phyloP scores from a whole-genome alignment of 1,140 invertebrate species.

The Drosophila sechellia region DNA sequence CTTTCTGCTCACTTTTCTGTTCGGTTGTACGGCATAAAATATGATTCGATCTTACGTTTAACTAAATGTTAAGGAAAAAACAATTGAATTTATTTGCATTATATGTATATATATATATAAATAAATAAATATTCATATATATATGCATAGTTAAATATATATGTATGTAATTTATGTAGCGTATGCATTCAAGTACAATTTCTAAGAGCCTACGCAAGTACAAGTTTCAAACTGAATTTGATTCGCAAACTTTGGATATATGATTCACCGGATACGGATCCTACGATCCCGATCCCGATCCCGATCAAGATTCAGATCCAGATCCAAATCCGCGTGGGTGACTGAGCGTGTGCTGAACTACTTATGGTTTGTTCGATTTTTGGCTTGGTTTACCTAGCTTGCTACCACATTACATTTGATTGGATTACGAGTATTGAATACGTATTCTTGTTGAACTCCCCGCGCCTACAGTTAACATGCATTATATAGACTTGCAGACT shows the following conservation, averaged over 20 bases:
- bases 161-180: conserved; percentile 3
- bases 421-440: conserved; percentile 50
- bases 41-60: conserved; percentile 71
- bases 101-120: conserved; percentile 7
- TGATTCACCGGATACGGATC: background rate
- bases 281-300: background rate
- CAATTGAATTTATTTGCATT: conserved; percentile 44
- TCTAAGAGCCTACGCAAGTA: conserved; percentile 42
- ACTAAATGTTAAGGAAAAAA: conserved; percentile 75
- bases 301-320: conserved; percentile 7
- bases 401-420: conserved; percentile 51
- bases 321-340: conserved; percentile 14
- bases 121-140: conserved; percentile 15
- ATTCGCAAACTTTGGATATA: conserved; percentile 52
- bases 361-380: conserved; percentile 41
- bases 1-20: conserved; percentile 22
- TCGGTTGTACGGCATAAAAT: conserved; percentile 72
- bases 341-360: conserved; percentile 36
- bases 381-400: conserved; percentile 21
- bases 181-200: conserved; percentile 36
- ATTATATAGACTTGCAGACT: conserved; percentile 38
- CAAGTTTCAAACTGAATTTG: conserved; percentile 53
- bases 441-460: conserved; percentile 33
- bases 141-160: conserved; percentile 7
- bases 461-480: conserved; percentile 31